Evolutionary conservation across 2,888 invertebrate genomes (phyloP).

Genomic region (Clistopyga incitator): DNA sequence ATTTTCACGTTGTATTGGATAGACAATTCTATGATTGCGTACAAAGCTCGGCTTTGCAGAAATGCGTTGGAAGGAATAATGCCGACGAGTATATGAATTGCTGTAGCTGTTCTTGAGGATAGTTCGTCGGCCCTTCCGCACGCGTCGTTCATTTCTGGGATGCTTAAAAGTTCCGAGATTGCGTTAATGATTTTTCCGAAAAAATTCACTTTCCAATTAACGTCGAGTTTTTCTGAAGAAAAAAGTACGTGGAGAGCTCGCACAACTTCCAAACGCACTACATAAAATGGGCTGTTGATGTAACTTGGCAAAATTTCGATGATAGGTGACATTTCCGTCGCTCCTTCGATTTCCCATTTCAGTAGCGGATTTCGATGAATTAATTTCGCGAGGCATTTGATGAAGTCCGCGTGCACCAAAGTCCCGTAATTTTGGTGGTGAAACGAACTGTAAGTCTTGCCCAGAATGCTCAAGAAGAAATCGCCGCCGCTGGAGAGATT

Average conservation of each 20-base stretch:
- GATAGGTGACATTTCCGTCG: slow-evolving; percentile 64
- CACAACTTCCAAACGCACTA: slow-evolving; percentile 83
- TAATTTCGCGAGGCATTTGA: slow-evolving; percentile 83
- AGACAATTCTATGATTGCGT: slow-evolving; percentile 85
- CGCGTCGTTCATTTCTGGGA: slow-evolving; percentile 83
- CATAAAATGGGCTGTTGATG: slow-evolving; percentile 81
- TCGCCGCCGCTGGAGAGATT: slow-evolving; percentile 34
- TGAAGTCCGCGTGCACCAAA: slow-evolving; percentile 79
- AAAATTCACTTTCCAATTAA: slow-evolving; percentile 76
- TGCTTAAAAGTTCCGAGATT: slow-evolving; percentile 79
- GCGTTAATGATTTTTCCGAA: slow-evolving; percentile 80
- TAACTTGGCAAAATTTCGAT: slow-evolving; percentile 74
- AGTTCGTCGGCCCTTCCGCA: slow-evolving; percentile 85
- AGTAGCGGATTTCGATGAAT: slow-evolving; percentile 79
- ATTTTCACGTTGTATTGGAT: slow-evolving; percentile 84
- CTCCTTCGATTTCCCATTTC: slow-evolving; percentile 73
- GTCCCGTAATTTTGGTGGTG: slow-evolving; percentile 80
- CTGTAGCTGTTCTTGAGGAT: slow-evolving; percentile 86
- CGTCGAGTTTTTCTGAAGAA: slow-evolving; percentile 69
- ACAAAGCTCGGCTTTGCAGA: slow-evolving; percentile 85
- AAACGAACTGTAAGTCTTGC: slow-evolving; percentile 24
- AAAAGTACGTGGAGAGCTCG: slow-evolving; percentile 82
- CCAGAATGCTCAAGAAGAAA: slow-evolving; percentile 57
- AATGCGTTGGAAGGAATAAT: slow-evolving; percentile 85
- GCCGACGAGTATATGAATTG: slow-evolving; percentile 86